A percentile compares a stretch with the other conserved stretches of the same genome.
Conservation (phyloP, 2,113 vertebrate species). For the Chloroceryle aenea region DNA sequence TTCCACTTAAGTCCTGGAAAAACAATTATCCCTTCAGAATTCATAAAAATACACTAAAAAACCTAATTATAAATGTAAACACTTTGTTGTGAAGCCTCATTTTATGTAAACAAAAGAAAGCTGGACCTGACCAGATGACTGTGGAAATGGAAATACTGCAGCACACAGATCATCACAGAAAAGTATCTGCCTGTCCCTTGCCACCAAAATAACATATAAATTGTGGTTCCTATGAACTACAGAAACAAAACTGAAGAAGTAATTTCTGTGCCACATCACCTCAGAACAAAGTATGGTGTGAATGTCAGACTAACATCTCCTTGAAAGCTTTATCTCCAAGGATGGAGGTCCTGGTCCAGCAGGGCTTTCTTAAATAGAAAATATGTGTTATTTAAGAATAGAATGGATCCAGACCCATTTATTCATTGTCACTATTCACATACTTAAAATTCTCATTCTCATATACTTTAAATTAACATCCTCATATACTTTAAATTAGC, state of each 20-base stretch:
- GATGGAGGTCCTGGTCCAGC: neutral
- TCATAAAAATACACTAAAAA: neutral
- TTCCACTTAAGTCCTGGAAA: neutral
- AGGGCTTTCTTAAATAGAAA: neutral
- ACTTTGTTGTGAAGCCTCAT: neutral
- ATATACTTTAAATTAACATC: neutral
- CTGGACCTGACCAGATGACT: neutral
- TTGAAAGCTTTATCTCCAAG: neutral
- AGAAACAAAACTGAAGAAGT: neutral
- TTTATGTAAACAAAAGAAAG: neutral
- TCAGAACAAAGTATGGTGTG: neutral
- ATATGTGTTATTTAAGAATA: neutral
- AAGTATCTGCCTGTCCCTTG: rapidly evolving
- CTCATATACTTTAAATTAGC: neutral
- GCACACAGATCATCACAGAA: neutral
- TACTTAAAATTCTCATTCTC: neutral
- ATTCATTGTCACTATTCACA: neutral
- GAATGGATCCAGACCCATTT: neutral
- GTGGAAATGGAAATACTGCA: neutral
- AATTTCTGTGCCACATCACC: neutral
- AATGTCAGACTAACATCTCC: neutral
- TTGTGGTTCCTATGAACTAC: neutral
- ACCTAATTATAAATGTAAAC: neutral
- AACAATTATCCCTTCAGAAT: neutral
- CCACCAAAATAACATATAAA: neutral